Base-by-base conservation (phyloP, 30 jellyfish, hydroid and myxozoan genomes). In the Clytia hemisphaerica region DNA sequence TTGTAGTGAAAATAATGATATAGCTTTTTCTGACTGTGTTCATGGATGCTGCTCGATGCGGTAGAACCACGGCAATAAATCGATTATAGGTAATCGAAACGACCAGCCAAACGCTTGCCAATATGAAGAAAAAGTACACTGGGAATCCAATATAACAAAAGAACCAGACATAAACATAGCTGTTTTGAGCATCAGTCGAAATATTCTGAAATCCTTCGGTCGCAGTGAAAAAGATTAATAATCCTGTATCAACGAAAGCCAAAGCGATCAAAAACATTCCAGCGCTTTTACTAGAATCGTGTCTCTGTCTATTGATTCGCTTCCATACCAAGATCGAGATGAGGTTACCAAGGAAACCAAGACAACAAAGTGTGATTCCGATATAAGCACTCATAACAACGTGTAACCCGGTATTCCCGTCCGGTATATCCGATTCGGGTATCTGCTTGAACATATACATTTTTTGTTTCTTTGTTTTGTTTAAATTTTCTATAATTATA, bases 261-360 rank as follows among this genome's bases (percentile, higher is more conserved):
- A 86, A 72, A 32, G 83, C 82, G 33, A 86, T 71, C 61, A 86
- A 72, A 51, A 35, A 78, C 1, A 78, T 57, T 29, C 94, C 83
- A 48, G 92, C 89, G 14, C 94, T 59, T 29, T 76, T 75, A 46
- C 79, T 73, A 28, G 93, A 49, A 24, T 84, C 94, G 34, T 73
- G 72, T 54, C 83, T 54, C 65, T 86, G 78, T 46, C 69, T 84
- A 35, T 79, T 55, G 36, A 86, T 58, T 40, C 94, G 57, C 0
- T 36, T 32, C 96, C 96, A 86, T 0, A 79, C 87, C 25, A 65
- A 64, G 21, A 78, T 68, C 5, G 96, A 86, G 71, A 86, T 29
- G 63, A 60, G 18, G 58, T 86, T 86, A 35, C 96, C 96, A 59
- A 86, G 55, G 9, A 86, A 57, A 35, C 96, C 96, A 18, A 86